Percentiles rank a stretch among this genome's conserved stretches.
These are phyloP conservation scores for Theretra japonica DNA, from an alignment of 2,888 invertebrate species.

Conservation along the genomic window DNA sequence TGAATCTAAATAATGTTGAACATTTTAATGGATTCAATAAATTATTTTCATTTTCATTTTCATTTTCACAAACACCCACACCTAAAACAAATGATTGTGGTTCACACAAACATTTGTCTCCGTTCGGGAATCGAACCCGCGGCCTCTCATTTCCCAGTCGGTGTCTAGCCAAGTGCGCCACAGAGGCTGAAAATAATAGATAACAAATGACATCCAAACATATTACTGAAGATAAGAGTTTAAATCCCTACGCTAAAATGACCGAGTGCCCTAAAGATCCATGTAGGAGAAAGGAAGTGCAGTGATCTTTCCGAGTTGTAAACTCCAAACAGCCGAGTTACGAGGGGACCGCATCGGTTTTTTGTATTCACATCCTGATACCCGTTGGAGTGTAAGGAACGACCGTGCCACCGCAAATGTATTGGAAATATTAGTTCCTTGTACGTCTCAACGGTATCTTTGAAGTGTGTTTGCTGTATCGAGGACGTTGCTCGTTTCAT, in stretches of 20 bases:
- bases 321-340: slow-evolving; percentile 32
- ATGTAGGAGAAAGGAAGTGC: slow-evolving; percentile 18
- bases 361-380: slow-evolving; percentile 46
- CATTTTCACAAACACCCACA: no score
- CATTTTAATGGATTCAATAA: no score
- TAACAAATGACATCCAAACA: neutral
- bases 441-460: neutral
- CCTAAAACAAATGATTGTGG: no score
- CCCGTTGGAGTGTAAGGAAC: slow-evolving; percentile 53
- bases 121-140: no score
- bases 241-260: neutral
- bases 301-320: slow-evolving; percentile 30
- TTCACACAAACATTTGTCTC: no score
- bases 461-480: neutral
- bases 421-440: slow-evolving; percentile 45
- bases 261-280: slow-evolving; percentile 11
- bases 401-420: slow-evolving; percentile 52
- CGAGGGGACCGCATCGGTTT: slow-evolving; percentile 35
- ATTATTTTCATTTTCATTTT: no score
- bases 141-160: no score
- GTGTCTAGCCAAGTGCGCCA: no score
- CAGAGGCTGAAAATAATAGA: no score
- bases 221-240: neutral
- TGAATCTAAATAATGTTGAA: no score
- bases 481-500: neutral